Percentiles rank a stretch among this genome's conserved stretches.
Conservation (phyloP, 1,140 invertebrate species). For the Zophobas morio region DNA sequence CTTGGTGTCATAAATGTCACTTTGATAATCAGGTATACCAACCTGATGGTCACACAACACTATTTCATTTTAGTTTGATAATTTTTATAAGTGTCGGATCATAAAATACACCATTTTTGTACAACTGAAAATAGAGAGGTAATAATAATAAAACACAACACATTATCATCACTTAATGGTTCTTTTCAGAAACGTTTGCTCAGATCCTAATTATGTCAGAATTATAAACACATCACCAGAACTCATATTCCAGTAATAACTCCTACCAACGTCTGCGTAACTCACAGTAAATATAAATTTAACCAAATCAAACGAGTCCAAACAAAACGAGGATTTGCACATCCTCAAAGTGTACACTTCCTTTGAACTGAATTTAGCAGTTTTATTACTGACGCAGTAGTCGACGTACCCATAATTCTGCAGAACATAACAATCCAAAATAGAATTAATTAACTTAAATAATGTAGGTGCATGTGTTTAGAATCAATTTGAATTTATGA, state of each 20-base stretch:
- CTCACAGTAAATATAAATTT: background rate
- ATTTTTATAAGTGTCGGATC: no score
- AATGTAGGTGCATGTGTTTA: conserved; percentile 11
- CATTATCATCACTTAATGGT: no score
- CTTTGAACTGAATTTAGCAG: conserved; percentile 12
- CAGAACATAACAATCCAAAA: conserved; percentile 3
- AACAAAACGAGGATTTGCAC: conserved; percentile 7
- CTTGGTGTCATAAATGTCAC: no score
- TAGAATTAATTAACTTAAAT: conserved; percentile 6
- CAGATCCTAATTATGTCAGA: no score
- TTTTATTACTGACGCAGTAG: conserved; percentile 17
- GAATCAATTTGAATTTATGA: background rate
- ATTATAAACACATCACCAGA: background rate
- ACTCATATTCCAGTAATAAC: conserved; percentile 9
- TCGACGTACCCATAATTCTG: conserved; percentile 6
- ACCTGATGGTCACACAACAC: no score
- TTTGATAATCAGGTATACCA: no score
- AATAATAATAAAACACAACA: no score
- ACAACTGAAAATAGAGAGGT: no score
- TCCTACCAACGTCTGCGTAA: background rate
- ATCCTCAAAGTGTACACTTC: conserved; percentile 1
- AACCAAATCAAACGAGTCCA: background rate
- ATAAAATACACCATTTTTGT: no score
- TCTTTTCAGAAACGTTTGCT: no score
- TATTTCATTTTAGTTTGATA: no score